These are phyloP conservation scores for Agonopterix subpropinquella DNA, from an alignment of 2,888 invertebrate genomes.

Conservation along the genomic window DNA sequence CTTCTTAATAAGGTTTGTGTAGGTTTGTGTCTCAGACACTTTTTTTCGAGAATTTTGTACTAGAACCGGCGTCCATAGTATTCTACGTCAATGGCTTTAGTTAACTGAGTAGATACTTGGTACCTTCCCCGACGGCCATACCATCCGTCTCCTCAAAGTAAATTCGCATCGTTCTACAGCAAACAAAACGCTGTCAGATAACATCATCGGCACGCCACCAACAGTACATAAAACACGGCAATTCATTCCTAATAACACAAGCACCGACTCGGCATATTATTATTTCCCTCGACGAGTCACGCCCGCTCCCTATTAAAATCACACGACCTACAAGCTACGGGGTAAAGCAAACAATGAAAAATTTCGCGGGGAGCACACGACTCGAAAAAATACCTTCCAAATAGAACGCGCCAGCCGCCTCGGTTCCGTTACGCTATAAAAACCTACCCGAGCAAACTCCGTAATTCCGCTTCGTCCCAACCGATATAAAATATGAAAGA, in stretches of 20 bases:
- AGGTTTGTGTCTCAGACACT: too few relatives aligned
- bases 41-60: too few relatives aligned
- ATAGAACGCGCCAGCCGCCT: slow-evolving; percentile 53
- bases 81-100: too few relatives aligned
- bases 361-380: slow-evolving; percentile 42
- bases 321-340: slow-evolving; percentile 47
- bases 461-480: slow-evolving; percentile 65
- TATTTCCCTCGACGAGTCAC: slow-evolving; percentile 31
- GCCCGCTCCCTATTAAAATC: slow-evolving; percentile 51
- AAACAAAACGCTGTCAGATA: neutral
- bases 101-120: too few relatives aligned
- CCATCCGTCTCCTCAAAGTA: too few relatives aligned
- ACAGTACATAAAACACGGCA: slow-evolving; percentile 27
- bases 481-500: slow-evolving; percentile 74
- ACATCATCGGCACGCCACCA: slow-evolving; percentile 3
- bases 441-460: slow-evolving; percentile 68
- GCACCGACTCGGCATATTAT: slow-evolving; percentile 22
- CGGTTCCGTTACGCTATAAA: slow-evolving; percentile 57
- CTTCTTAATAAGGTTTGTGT: too few relatives aligned
- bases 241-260: slow-evolving; percentile 22
- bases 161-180: too few relatives aligned
- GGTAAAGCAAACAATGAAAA: slow-evolving; percentile 58
- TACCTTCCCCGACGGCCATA: too few relatives aligned
- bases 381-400: slow-evolving; percentile 55
- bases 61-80: too few relatives aligned